A percentile compares a stretch with the other conserved stretches of the same genome.
Evolutionary conservation across 1,140 invertebrate genomes (phyloP).

Genomic region (Drosophila ambigua): DNA sequence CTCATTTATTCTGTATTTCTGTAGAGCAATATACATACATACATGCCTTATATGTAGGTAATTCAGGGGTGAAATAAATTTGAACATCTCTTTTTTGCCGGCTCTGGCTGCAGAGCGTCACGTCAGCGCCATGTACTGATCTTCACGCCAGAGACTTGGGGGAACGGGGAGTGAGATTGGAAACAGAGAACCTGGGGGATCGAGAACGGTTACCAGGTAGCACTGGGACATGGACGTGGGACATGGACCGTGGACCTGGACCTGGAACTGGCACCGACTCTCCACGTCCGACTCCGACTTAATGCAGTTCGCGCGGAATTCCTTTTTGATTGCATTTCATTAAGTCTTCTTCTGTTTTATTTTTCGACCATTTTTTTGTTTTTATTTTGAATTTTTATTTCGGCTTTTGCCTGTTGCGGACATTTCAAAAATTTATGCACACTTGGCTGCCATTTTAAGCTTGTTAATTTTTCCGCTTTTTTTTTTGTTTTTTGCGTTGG

Average conservation of each 20-base stretch:
- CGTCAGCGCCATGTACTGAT: constrained; percentile 73
- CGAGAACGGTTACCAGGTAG: constrained; percentile 41
- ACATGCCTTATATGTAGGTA: constrained; percentile 43
- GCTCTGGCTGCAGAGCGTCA: constrained; percentile 42
- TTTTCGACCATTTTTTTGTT: constrained; percentile 12
- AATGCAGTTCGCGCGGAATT: constrained; percentile 73
- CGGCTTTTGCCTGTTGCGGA: constrained; percentile 49
- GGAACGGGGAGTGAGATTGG: constrained; percentile 26
- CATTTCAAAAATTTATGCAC: constrained; percentile 81
- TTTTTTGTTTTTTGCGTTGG: constrained; percentile 23
- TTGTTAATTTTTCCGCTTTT: constrained; percentile 68
- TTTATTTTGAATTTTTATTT: constrained; percentile 41
- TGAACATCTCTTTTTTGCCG: constrained; percentile 52
- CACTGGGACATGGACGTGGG: constrained; percentile 17
- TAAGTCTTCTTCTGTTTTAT: constrained; percentile 42
- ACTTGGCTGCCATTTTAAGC: constrained; percentile 75
- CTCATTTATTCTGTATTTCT: constrained; percentile 68
- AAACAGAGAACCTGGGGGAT: constrained; percentile 3
- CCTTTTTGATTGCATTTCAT: constrained; percentile 80
- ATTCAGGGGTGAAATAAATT: constrained; percentile 65
- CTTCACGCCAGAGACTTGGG: constrained; percentile 58
- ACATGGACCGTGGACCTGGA: background rate
- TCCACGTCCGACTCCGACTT: constrained; percentile 40
- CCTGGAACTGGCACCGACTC: constrained; percentile 18
- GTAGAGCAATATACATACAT: constrained; percentile 10